Conservation (phyloP, 2,888 invertebrate species). For the Xiphydria camelus region DNA sequence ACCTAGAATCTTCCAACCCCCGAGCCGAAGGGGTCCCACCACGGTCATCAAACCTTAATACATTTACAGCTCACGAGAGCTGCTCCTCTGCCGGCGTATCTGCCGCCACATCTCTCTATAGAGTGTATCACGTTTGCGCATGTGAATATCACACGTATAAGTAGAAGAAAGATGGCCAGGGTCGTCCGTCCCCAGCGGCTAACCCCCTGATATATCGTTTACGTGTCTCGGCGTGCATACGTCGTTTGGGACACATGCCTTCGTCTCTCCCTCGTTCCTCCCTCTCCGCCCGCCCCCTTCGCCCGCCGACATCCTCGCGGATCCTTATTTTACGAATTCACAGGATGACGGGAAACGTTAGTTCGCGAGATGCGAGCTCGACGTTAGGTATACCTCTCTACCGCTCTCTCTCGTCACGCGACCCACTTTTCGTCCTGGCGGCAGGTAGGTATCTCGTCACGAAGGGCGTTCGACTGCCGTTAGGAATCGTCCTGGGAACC, state of each 20-base stretch:
- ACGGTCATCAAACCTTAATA: conserved; percentile 57
- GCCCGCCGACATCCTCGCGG: conserved; percentile 7
- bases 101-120: conserved; percentile 36
- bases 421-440: too few species aligned
- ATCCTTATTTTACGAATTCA: conserved; percentile 53
- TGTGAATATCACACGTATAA: conserved; percentile 50
- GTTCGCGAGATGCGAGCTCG: conserved; percentile 10
- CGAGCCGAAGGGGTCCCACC: conserved; percentile 47
- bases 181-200: conserved; percentile 57
- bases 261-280: conserved; percentile 22
- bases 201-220: conserved; percentile 59
- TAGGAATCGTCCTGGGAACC: too few species aligned
- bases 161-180: conserved; percentile 56
- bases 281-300: neutral
- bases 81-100: conserved; percentile 36
- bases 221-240: conserved; percentile 57
- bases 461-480: too few species aligned
- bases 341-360: conserved; percentile 34
- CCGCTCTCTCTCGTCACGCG: conserved; percentile 8
- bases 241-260: conserved; percentile 56
- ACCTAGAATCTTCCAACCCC: conserved; percentile 18
- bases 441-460: too few species aligned
- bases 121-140: conserved; percentile 53
- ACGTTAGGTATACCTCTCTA: too few species aligned
- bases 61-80: conserved; percentile 54